A percentile compares a stretch with the other conserved stretches of the same genome.
These are phyloP conservation scores for Drosophila mercatorum DNA, from an alignment of 2,888 invertebrate species.

Conservation along the genomic window DNA sequence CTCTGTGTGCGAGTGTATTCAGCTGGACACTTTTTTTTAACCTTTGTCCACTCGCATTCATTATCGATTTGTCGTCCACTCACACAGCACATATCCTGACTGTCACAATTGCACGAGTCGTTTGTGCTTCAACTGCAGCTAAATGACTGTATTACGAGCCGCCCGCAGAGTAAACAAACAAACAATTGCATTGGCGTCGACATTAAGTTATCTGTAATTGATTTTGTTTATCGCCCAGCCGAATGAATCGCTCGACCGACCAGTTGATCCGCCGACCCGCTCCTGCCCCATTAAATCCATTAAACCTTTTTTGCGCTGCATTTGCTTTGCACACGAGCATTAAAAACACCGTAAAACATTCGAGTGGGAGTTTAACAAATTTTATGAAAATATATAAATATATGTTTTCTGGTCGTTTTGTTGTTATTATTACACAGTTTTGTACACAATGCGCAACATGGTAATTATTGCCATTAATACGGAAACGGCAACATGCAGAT, in stretches of 20 bases:
- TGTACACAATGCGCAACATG: constrained; percentile 30
- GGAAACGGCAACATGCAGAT: constrained; percentile 19
- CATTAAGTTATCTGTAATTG: constrained; percentile 76
- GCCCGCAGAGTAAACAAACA: constrained; percentile 58
- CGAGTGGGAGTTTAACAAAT: not conserved
- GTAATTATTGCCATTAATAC: constrained; percentile 42
- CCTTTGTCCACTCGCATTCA: constrained; percentile 55
- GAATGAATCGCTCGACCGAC: not conserved
- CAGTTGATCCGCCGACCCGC: not conserved
- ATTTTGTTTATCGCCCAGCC: constrained; percentile 66
- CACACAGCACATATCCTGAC: constrained; percentile 25
- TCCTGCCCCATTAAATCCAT: constrained; percentile 16
- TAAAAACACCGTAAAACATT: constrained; percentile 27
- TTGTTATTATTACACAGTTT: constrained; percentile 56
- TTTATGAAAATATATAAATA: constrained; percentile 6
- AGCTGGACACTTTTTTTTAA: constrained; percentile 45
- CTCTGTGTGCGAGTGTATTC: constrained; percentile 2
- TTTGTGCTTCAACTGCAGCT: constrained; percentile 73
- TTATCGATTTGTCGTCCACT: constrained; percentile 66
- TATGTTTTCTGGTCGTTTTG: constrained; percentile 39
- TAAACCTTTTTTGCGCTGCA: constrained; percentile 41
- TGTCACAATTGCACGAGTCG: constrained; percentile 48
- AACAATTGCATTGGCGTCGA: constrained; percentile 50
- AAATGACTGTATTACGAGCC: constrained; percentile 75
- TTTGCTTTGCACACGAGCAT: constrained; percentile 31